A percentile compares a stretch with the other conserved stretches of the same genome.
Evolutionary conservation across 2,888 invertebrate genomes (phyloP).

Genomic region (Erebia aethiops): DNA sequence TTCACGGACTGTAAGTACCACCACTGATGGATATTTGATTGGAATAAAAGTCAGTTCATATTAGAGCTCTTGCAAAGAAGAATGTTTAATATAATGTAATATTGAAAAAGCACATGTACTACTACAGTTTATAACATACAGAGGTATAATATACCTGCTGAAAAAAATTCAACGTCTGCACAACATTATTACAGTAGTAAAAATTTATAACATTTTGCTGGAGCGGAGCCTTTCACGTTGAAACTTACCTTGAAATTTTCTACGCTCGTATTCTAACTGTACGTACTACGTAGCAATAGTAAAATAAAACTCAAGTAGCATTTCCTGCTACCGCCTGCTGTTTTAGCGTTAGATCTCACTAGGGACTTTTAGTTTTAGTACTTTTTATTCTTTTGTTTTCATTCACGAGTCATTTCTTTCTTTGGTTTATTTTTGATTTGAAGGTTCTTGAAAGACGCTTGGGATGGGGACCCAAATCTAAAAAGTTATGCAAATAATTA

Average conservation of each 20-base stretch:
- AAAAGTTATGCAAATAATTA: too few species aligned
- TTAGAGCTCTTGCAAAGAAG: too few species aligned
- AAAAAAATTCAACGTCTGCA: constrained; percentile 3
- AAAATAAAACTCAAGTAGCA: constrained; percentile 32
- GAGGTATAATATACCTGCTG: too few species aligned
- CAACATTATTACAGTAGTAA: constrained; percentile 23
- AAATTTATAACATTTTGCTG: constrained; percentile 23
- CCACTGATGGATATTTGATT: too few species aligned
- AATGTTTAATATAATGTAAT: too few species aligned
- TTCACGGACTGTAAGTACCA: too few species aligned
- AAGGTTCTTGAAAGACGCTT: too few species aligned
- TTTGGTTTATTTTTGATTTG: too few species aligned
- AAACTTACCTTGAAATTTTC: constrained; percentile 29
- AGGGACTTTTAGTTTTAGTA: constrained; percentile 4
- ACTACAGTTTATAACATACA: too few species aligned
- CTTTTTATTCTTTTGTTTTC: neutral
- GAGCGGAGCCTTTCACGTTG: constrained; percentile 26
- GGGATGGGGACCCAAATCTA: too few species aligned
- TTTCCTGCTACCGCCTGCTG: constrained; percentile 28
- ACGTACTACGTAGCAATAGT: constrained; percentile 19
- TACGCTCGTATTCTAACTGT: constrained; percentile 23
- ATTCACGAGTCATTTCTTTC: neutral
- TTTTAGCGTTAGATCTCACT: constrained; percentile 2
- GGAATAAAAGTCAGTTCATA: too few species aligned
- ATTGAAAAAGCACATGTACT: too few species aligned